Evolutionary conservation across 2,888 invertebrate species (phyloP).

Genomic region (Fragum fragum): DNA sequence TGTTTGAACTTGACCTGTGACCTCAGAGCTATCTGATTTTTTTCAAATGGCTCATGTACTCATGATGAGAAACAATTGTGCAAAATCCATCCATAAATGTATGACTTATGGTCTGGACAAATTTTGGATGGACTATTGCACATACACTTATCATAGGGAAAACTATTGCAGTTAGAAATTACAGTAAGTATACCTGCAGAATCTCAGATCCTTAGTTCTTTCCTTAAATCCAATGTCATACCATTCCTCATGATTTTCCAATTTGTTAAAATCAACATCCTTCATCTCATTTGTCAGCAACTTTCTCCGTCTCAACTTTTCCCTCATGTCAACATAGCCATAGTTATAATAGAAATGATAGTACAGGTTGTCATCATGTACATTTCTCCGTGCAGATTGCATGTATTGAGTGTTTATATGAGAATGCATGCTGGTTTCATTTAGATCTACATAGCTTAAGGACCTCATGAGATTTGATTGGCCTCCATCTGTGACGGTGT

Average conservation of each 20-base stretch:
- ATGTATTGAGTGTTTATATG: constrained; percentile 55
- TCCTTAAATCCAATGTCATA: constrained; percentile 61
- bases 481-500: neutral
- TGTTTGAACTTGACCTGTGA: no score
- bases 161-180: no score
- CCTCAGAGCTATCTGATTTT: no score
- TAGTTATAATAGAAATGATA: constrained; percentile 63
- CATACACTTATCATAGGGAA: no score
- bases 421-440: constrained; percentile 40
- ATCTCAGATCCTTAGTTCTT: constrained; percentile 57
- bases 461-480: constrained; percentile 35
- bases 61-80: no score
- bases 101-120: no score
- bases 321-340: constrained; percentile 56
- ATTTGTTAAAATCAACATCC: constrained; percentile 55
- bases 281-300: constrained; percentile 49
- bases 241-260: constrained; percentile 68
- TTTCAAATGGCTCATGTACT: no score
- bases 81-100: no score
- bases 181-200: constrained; percentile 55
- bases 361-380: constrained; percentile 55
- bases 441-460: constrained; percentile 38
- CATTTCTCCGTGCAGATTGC: constrained; percentile 35
- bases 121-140: no score
- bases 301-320: constrained; percentile 52